A percentile compares a stretch with the other conserved stretches of the same genome.
phyloP scores from a whole-genome alignment of 2,888 invertebrate species.

The Ophioninae sp. region DNA sequence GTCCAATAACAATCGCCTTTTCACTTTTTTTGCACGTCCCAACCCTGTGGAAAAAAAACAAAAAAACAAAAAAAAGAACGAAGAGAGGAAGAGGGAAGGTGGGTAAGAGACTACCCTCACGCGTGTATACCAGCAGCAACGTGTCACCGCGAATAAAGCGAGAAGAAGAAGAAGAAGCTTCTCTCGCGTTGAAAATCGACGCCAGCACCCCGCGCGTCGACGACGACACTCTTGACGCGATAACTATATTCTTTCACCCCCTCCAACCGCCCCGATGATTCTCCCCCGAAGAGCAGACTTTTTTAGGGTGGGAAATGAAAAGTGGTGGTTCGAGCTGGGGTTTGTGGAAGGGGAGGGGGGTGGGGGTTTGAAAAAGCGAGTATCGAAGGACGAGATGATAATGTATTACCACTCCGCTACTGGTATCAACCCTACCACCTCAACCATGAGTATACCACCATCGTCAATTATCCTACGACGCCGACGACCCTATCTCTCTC shows the following conservation, averaged over 20 bases:
- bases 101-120: constrained; percentile 36
- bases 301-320: constrained; percentile 34
- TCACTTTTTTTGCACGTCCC: constrained; percentile 2
- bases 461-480: constrained; percentile 56
- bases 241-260: constrained; percentile 34
- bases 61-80: neutral
- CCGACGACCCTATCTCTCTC: constrained; percentile 46
- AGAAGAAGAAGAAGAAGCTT: constrained; percentile 18
- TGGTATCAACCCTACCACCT: neutral
- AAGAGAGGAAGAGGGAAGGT: constrained; percentile 24
- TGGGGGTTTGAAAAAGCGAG: too few species aligned
- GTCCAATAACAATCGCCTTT: constrained; percentile 60
- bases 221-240: constrained; percentile 38
- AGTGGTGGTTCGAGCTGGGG: neutral
- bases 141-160: constrained; percentile 10
- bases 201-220: constrained; percentile 40
- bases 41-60: neutral
- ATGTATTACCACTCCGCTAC: constrained; percentile 24
- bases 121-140: constrained; percentile 21
- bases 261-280: neutral
- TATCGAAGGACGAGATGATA: constrained; percentile 36
- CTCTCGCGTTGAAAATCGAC: neutral
- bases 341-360: too few species aligned
- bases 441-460: constrained; percentile 34
- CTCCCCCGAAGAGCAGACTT: neutral